Conservation (phyloP, 2,797 vertebrate species). For the Alosa sapidissima region DNA sequence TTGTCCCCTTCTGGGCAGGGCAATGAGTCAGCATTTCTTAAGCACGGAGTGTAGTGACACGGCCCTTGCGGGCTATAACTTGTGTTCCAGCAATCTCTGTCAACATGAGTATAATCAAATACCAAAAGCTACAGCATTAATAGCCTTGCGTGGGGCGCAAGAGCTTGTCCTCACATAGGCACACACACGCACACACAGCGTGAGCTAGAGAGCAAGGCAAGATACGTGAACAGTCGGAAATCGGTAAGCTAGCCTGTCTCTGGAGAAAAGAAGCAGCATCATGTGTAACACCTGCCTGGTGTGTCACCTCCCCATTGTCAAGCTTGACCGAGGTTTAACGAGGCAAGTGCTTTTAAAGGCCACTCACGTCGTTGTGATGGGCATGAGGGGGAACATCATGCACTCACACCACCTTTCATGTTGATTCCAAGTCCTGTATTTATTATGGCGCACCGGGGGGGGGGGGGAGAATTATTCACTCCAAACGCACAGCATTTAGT, state of each 20-base stretch:
- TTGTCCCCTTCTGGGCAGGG: background rate
- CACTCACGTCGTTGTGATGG: background rate
- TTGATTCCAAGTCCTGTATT: background rate
- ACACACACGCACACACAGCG: background rate
- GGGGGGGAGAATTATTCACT: background rate
- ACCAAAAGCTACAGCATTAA: background rate
- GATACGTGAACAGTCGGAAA: background rate
- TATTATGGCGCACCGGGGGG: background rate
- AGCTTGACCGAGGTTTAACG: background rate
- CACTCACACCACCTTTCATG: background rate
- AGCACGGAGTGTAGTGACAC: background rate
- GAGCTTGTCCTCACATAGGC: background rate
- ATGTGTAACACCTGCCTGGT: background rate
- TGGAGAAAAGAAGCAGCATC: background rate
- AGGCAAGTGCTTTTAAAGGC: conserved; percentile 1
- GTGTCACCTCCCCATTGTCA: background rate
- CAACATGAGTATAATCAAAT: background rate
- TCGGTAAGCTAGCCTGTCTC: background rate
- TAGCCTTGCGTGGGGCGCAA: background rate
- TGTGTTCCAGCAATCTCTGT: background rate
- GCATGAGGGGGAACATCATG: background rate
- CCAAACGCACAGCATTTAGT: conserved; percentile 37
- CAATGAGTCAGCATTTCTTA: background rate
- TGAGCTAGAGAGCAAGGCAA: background rate
- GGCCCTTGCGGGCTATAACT: background rate